phyloP scores from a whole-genome alignment of 2,888 invertebrate genomes.

The Oscheius myriophilus region DNA sequence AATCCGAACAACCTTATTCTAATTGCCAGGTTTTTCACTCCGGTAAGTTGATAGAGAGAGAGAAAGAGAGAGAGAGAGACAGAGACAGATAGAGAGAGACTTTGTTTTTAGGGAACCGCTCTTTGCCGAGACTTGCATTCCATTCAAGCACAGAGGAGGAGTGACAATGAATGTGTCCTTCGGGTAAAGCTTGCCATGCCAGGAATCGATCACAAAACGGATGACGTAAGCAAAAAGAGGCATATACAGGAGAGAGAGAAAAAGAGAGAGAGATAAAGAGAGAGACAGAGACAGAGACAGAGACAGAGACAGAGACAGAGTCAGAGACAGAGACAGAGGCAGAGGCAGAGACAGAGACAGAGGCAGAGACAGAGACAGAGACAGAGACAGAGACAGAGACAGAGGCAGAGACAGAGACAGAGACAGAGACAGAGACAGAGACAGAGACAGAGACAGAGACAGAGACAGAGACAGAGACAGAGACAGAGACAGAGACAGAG shows the following conservation, averaged over 20 bases:
- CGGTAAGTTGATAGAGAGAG: constrained; percentile 1
- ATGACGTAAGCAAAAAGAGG: constrained; percentile 23
- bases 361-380: not conserved
- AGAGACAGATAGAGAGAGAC: not conserved
- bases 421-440: not conserved
- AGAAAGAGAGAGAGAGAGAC: not conserved
- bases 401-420: not conserved
- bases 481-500: not conserved
- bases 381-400: not conserved
- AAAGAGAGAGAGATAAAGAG: constrained; percentile 6
- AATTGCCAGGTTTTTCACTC: constrained; percentile 10
- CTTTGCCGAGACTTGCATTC: constrained; percentile 10
- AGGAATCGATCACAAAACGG: constrained; percentile 28
- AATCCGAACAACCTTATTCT: constrained; percentile 4
- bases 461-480: not conserved
- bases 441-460: not conserved
- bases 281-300: constrained; percentile 2
- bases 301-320: not conserved
- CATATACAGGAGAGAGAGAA: constrained; percentile 1
- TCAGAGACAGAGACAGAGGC: not conserved
- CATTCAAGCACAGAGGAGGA: constrained; percentile 8
- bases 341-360: not conserved
- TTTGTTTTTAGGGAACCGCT: not conserved
- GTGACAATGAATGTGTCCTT: constrained; percentile 14
- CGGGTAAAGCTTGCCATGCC: constrained; percentile 21